A percentile compares a stretch with the other conserved stretches of the same genome.
Evolutionary conservation across 2,888 invertebrate genomes (phyloP).

Genomic region (Ashinkailepas kermadecensis): DNA sequence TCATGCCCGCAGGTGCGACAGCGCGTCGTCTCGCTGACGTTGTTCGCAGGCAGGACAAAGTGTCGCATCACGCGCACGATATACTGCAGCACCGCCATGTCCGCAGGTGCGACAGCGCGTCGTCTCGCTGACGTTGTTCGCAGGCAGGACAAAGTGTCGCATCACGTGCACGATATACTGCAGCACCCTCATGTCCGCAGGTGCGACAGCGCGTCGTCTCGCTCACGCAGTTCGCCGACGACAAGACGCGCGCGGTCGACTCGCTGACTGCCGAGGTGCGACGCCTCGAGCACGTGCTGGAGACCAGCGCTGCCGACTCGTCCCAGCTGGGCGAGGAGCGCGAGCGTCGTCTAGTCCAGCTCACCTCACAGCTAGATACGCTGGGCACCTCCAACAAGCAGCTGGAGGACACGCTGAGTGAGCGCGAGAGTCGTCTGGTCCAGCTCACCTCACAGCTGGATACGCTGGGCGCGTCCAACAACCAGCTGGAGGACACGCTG

Average conservation of each 20-base stretch:
- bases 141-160: no score
- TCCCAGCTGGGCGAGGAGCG: not conserved
- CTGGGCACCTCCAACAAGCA: constrained; percentile 35
- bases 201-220: not conserved
- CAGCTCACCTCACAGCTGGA: no score
- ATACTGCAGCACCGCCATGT: no score
- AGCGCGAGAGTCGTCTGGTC: constrained; percentile 35
- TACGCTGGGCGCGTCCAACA: no score
- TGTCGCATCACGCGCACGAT: no score
- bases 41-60: no score
- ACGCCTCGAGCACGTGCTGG: constrained; percentile 7
- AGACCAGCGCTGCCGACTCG: not conserved
- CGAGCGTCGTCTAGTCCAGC: constrained; percentile 37
- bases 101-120: not conserved
- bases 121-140: not conserved
- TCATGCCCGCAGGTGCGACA: not conserved
- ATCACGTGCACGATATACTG: no score
- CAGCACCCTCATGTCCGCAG: not conserved
- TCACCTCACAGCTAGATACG: no score
- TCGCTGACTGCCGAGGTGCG: not conserved
- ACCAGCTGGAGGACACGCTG: no score
- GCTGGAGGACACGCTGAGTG: constrained; percentile 47
- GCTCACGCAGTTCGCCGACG: not conserved
- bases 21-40: not conserved
- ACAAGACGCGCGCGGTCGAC: not conserved